Conservation (phyloP, 2,888 invertebrate species). For the Augiades crinisus region DNA sequence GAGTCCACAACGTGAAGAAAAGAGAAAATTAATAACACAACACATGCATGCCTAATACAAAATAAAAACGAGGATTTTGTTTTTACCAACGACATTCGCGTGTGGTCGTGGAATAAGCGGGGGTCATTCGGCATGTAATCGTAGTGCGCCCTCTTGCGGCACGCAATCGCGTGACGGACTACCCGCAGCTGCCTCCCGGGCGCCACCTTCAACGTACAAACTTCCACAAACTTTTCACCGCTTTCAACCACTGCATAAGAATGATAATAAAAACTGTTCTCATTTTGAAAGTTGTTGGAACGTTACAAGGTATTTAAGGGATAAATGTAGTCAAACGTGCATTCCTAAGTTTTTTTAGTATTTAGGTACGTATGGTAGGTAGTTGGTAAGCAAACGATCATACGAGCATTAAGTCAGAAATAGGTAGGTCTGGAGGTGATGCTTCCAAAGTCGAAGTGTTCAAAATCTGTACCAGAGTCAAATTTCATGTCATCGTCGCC, state of each 20-base stretch:
- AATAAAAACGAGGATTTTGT: slow-evolving; percentile 32
- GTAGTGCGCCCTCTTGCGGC: slow-evolving; percentile 57
- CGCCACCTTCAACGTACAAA: slow-evolving; percentile 8
- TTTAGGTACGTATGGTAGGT: too few species aligned
- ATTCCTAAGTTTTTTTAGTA: too few species aligned
- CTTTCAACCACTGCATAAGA: not conserved
- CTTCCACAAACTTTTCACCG: slow-evolving; percentile 6
- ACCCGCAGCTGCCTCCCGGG: slow-evolving; percentile 14
- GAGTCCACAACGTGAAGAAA: not conserved
- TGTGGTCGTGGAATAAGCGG: slow-evolving; percentile 51
- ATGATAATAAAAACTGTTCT: not conserved
- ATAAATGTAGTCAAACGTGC: too few species aligned
- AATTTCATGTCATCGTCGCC: too few species aligned
- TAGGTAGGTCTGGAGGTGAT: too few species aligned
- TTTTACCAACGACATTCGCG: slow-evolving; percentile 61
- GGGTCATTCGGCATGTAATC: slow-evolving; percentile 63
- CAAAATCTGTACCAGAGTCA: too few species aligned
- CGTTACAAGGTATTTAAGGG: too few species aligned
- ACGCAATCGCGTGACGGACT: slow-evolving; percentile 65
- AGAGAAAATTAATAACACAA: slow-evolving; percentile 9
- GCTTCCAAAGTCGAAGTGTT: too few species aligned
- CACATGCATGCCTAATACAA: slow-evolving; percentile 22
- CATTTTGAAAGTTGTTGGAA: too few species aligned
- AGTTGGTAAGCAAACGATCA: too few species aligned
- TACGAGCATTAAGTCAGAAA: too few species aligned